phyloP scores from a whole-genome alignment of 2,113 vertebrate species.

The Colinus virginianus region DNA sequence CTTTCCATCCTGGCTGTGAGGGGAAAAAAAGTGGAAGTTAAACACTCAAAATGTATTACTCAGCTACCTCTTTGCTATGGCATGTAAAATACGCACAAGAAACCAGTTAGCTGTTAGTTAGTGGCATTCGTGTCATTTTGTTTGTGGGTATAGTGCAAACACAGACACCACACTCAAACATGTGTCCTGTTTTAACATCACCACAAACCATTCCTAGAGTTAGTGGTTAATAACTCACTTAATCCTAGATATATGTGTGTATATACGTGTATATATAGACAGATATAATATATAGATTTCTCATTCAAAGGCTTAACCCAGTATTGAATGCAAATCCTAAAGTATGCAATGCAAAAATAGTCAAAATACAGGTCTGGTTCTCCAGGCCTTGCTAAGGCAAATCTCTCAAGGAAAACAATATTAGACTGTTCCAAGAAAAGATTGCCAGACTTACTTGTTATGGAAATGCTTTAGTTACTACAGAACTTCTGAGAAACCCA shows the following conservation, averaged over 20 bases:
- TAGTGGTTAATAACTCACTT: conserved; percentile 77
- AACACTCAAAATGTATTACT: conserved; percentile 41
- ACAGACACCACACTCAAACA: conserved; percentile 76
- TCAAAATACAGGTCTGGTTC: conserved; percentile 9
- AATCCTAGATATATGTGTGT: not conserved
- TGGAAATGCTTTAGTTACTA: conserved; percentile 4
- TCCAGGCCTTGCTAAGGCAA: not conserved
- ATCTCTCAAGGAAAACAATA: conserved; percentile 29
- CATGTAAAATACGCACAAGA: conserved; percentile 69
- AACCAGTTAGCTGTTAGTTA: conserved; percentile 72
- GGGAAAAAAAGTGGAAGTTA: conserved; percentile 1
- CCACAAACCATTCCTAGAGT: conserved; percentile 73
- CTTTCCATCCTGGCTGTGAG: not conserved
- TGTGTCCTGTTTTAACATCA: conserved; percentile 76
- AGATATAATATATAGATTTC: not conserved
- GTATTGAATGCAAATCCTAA: conserved; percentile 59
- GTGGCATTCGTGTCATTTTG: conserved; percentile 71
- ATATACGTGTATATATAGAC: too few relatives aligned
- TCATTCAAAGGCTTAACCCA: conserved; percentile 57
- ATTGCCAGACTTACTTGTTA: not conserved
- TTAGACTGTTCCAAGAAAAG: not conserved
- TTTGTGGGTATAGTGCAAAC: conserved; percentile 77
- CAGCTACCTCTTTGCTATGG: conserved; percentile 71
- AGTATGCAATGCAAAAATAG: conserved; percentile 51
- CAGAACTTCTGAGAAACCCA: conserved; percentile 31